Conservation (phyloP, 2,888 invertebrate species). For the Mycalesis mineus region DNA sequence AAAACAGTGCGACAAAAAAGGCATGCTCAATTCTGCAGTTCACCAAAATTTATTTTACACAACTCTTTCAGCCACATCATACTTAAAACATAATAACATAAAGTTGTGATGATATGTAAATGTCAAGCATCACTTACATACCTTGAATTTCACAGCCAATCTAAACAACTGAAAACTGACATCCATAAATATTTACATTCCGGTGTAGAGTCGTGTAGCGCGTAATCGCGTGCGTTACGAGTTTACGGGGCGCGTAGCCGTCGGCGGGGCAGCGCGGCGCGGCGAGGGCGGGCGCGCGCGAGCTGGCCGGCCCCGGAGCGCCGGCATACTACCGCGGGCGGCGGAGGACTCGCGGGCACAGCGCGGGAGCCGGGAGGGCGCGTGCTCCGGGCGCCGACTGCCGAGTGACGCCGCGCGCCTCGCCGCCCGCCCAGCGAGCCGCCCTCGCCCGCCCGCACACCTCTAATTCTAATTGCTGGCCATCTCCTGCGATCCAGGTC, state of each 20-base stretch:
- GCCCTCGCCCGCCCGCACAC: slow-evolving; percentile 44
- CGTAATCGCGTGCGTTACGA: slow-evolving; percentile 60
- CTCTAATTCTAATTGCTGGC: slow-evolving; percentile 69
- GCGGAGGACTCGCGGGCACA: slow-evolving; percentile 31
- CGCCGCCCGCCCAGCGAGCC: slow-evolving; percentile 34
- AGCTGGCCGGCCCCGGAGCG: slow-evolving; percentile 56
- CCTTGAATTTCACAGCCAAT: slow-evolving; percentile 78
- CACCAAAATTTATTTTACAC: slow-evolving; percentile 39
- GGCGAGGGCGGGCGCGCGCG: slow-evolving; percentile 54
- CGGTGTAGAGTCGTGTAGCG: slow-evolving; percentile 62
- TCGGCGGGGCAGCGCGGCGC: slow-evolving; percentile 44
- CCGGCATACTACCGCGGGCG: slow-evolving; percentile 63
- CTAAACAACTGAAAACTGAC: slow-evolving; percentile 78
- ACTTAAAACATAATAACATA: slow-evolving; percentile 37
- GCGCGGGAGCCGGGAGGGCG: slow-evolving; percentile 34
- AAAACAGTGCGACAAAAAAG: slow-evolving; percentile 62
- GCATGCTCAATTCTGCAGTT: slow-evolving; percentile 53
- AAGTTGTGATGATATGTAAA: slow-evolving; percentile 61
- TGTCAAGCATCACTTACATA: slow-evolving; percentile 66
- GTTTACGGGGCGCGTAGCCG: slow-evolving; percentile 45
- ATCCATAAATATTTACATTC: slow-evolving; percentile 78
- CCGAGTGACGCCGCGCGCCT: slow-evolving; percentile 39
- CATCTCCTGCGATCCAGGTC: slow-evolving; percentile 68
- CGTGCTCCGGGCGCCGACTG: slow-evolving; percentile 45
- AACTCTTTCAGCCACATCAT: slow-evolving; percentile 29